Base-by-base conservation (phyloP, 1,140 invertebrate species). In the Tetragonula clypearis region DNA sequence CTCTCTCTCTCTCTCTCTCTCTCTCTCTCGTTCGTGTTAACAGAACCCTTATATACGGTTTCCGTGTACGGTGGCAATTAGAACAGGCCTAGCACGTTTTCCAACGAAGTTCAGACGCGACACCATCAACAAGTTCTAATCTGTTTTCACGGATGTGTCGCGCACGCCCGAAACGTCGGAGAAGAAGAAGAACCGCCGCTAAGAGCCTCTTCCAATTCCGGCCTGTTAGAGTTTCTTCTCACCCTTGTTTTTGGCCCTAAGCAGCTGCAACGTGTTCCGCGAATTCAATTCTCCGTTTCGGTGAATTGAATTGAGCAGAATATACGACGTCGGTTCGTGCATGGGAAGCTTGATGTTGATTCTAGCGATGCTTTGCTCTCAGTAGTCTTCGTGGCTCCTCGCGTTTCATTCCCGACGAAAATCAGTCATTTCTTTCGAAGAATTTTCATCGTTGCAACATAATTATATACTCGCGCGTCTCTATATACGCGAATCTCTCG, bases 81-180 rank as follows among this genome's bases (percentile, higher is more conserved):
- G 69, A 72, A 30, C 41, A 53, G 41, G 41, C 41, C 41, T 72
- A 72, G 1, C 41, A n/a, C 41, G 69, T 72, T 72, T 49, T 49
- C 69, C 69, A 49, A 17, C 35, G 23, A 72, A 72, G 69, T 49
- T 72, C 23, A 53, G 23, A 53, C 41, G 69, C 69, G 69, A 72
- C 69, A 72, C 69, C 69, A 53, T 53, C 69, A 72, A 72, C 69
- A 72, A 72, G 30, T 72, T 72, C 69, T 72, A 72, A 72, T 72
- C 69, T 49, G 41, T 72, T 72, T 72, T 41, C 41, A 35, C 23
- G 21, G 41, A 49, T 72, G 69, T 49, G 69, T 72, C 69, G 69
- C 41, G 23, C 49, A 26, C 69, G 41, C 19, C 21, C 14, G 68
- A 71, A 71, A 71, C 35, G 4, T 17, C 5, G 68, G 68, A 49